Conservation (phyloP, 1,140 invertebrate genomes). For the Nymphalis io region DNA sequence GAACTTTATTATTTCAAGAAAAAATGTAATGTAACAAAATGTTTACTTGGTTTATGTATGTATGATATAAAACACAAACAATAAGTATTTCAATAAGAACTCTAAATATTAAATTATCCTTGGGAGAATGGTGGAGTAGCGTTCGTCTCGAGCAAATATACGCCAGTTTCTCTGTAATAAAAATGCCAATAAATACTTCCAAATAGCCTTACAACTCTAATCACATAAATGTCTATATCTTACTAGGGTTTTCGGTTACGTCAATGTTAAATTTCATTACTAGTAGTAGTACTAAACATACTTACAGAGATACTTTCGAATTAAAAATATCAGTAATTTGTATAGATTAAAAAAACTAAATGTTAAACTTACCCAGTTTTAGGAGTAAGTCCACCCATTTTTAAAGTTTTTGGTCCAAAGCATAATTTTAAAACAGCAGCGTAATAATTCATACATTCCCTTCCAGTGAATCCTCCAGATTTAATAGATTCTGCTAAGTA, state of each 20-base stretch:
- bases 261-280: too few relatives aligned
- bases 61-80: too few relatives aligned
- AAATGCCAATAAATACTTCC: neutral
- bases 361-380: conserved; percentile 51
- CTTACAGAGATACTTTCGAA: too few relatives aligned
- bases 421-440: conserved; percentile 49
- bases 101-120: conserved; percentile 47
- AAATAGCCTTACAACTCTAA: neutral
- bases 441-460: conserved; percentile 51
- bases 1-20: neutral
- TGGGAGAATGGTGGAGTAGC: conserved; percentile 62
- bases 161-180: conserved; percentile 54
- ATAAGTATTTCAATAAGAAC: too few relatives aligned
- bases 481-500: conserved; percentile 61
- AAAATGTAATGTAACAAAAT: too few relatives aligned
- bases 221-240: too few relatives aligned
- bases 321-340: too few relatives aligned
- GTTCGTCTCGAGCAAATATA: conserved; percentile 72
- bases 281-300: too few relatives aligned
- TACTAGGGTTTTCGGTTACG: too few relatives aligned
- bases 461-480: conserved; percentile 56
- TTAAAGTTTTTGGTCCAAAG: conserved; percentile 41
- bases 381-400: conserved; percentile 59
- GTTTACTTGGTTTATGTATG: too few relatives aligned
- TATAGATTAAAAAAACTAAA: conserved; percentile 1